Percentiles rank a stretch among this genome's conserved stretches.
Evolutionary conservation across 2,113 vertebrate species (phyloP).

Genomic region (Cyphomyrus plagiostoma): DNA sequence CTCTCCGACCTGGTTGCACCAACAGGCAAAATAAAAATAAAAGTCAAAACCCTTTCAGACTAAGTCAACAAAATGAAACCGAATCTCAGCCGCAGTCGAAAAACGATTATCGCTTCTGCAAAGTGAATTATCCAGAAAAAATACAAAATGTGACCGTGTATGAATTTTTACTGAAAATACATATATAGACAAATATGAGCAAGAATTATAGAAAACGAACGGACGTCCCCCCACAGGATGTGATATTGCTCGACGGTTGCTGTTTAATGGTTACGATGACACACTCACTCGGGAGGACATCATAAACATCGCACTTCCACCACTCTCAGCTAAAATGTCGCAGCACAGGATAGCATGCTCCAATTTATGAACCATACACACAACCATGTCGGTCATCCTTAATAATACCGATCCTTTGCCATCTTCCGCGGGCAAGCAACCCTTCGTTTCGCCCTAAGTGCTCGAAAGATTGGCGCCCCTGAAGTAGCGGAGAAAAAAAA

Average conservation of each 20-base stretch:
- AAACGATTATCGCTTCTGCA: background rate
- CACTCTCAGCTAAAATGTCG: slow-evolving; percentile 42
- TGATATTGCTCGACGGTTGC: background rate
- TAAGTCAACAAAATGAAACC: background rate
- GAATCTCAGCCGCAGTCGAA: background rate
- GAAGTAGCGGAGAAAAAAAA: background rate
- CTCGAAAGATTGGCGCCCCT: background rate
- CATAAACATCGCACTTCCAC: slow-evolving; percentile 37
- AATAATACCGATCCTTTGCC: background rate
- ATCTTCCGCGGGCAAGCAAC: background rate
- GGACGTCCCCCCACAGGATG: background rate
- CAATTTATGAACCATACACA: background rate
- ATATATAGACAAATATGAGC: background rate
- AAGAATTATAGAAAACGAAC: background rate
- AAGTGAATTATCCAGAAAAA: background rate
- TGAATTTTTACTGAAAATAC: background rate
- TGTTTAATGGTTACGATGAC: background rate
- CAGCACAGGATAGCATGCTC: slow-evolving; percentile 34
- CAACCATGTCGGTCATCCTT: background rate
- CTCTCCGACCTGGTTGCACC: background rate
- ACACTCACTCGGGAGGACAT: slow-evolving; percentile 31
- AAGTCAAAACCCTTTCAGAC: background rate
- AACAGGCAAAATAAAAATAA: background rate
- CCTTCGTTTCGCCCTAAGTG: background rate
- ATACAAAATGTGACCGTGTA: background rate